Base-by-base conservation (phyloP, 2,113 vertebrate genomes). In the Periophthalmus modestus region DNA sequence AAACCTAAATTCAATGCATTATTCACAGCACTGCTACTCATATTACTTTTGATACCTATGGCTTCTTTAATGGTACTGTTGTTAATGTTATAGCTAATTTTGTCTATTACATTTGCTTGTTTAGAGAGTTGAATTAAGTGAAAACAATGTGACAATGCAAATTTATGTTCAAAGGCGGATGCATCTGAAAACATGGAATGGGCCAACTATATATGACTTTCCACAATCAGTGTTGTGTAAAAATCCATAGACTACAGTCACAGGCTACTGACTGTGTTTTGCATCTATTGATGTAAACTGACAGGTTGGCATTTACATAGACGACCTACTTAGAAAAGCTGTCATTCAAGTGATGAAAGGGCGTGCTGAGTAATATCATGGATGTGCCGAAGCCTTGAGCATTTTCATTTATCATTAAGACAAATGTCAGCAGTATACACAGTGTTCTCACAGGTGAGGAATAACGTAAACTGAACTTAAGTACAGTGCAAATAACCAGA, bases 261-360 rank as follows among this genome's bases (percentile, higher is more conserved):
- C 81, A 74, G 68, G 67, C 65, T 79, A 78, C 85, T 82, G 85
- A 90, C 77, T 86, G 81, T 81, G 80, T 77, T 80, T 77, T 71
- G 83, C 47, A 72, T 86, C 82, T 66, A 74, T 36, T 89, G 86
- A 92, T 91, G 77, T 80, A 86, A 92, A 89, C 82, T 83, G 90
- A 92, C 90, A 89, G 85, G 66, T 87, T 92, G 91, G 84, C 83
- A 91, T 93, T 92, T 92, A 83, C 82, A 87, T 84, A 86, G 85
- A 87, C 88, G 90, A 91, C 86, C 87, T 89, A 90, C 77, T 90
- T 90, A 88, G 77, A 82, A 77, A 85, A 89, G 74, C 80, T 86
- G 84, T 91, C 92, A 88, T 71, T 93, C 88, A 90, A 54, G 68
- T 34, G 77, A 62, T 66, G 67, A 91, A 73, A 67, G 86, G 83